These are phyloP conservation scores for Mesochorus sp. DNA, from an alignment of 2,888 invertebrate species.

Conservation along the genomic window DNA sequence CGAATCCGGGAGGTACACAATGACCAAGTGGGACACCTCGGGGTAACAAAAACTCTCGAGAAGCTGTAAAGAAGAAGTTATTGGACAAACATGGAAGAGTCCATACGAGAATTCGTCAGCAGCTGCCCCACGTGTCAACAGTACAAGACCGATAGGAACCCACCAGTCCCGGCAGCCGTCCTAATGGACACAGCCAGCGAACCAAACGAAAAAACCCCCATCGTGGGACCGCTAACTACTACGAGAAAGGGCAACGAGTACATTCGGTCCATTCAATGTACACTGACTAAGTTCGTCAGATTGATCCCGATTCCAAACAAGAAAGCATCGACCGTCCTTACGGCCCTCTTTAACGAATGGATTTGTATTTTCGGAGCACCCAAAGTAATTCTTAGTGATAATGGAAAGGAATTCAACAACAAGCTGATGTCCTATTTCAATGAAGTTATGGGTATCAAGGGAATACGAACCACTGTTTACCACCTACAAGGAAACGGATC, in stretches of 20 bases:
- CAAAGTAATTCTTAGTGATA: neutral
- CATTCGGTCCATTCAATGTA: conserved; percentile 55
- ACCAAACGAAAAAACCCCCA: conserved; percentile 31
- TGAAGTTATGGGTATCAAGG: conserved; percentile 7
- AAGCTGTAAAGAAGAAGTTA: neutral
- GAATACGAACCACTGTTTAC: conserved; percentile 17
- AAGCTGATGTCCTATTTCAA: conserved; percentile 34
- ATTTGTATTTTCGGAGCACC: conserved; percentile 32
- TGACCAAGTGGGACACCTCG: conserved; percentile 23
- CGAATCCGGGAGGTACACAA: conserved; percentile 5
- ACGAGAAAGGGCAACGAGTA: conserved; percentile 59
- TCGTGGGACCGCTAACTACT: conserved; percentile 48
- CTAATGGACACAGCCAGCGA: conserved; percentile 34
- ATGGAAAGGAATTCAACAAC: conserved; percentile 20
- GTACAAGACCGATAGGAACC: conserved; percentile 25
- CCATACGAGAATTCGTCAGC: conserved; percentile 17
- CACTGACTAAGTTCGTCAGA: conserved; percentile 56
- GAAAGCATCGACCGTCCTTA: conserved; percentile 58
- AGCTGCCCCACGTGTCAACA: conserved; percentile 18
- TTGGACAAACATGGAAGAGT: conserved; percentile 31
- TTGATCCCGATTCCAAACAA: conserved; percentile 65
- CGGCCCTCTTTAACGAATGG: conserved; percentile 22
- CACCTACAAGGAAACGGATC: conserved; percentile 43
- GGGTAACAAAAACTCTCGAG: conserved; percentile 27
- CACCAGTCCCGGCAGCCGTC: conserved; percentile 10